Percentiles rank a stretch among this genome's conserved stretches.
These are phyloP conservation scores for Microtus oregoni DNA, from an alignment of 2,113 vertebrate species.

Conservation along the genomic window DNA sequence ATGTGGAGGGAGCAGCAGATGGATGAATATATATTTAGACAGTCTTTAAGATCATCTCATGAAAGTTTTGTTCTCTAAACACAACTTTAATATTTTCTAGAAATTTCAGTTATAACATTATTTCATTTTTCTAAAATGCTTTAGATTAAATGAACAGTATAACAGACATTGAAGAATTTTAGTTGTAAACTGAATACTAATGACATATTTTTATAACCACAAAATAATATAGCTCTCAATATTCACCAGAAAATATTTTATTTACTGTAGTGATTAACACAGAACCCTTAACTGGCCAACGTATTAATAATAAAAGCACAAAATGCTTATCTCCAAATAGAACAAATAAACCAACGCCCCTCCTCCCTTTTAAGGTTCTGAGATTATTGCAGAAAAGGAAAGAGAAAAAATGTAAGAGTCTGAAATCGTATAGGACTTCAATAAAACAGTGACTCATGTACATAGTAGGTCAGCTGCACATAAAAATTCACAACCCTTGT, in stretches of 20 bases:
- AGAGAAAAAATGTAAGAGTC: background rate
- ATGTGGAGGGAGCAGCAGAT: constrained; percentile 80
- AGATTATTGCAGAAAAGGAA: background rate
- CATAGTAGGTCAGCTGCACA: background rate
- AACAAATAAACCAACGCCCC: too few relatives aligned
- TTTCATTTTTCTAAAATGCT: constrained; percentile 74
- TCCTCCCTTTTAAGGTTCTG: background rate
- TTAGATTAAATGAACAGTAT: constrained; percentile 53
- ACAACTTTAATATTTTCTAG: constrained; percentile 61
- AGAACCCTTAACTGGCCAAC: background rate
- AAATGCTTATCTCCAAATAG: background rate
- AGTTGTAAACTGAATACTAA: background rate
- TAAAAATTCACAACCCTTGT: background rate
- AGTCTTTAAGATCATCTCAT: constrained; percentile 84
- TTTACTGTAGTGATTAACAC: background rate
- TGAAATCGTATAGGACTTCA: background rate
- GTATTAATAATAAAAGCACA: too few relatives aligned
- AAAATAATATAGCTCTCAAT: background rate
- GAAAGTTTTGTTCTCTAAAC: constrained; percentile 82
- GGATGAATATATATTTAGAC: constrained; percentile 85
- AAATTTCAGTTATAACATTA: constrained; percentile 63
- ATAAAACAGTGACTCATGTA: background rate
- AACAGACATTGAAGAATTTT: constrained; percentile 69
- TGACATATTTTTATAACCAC: background rate
- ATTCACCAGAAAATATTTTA: background rate